Base-by-base conservation (phyloP, 2,797 vertebrate genomes). In the Coregonus ussuriensis region DNA sequence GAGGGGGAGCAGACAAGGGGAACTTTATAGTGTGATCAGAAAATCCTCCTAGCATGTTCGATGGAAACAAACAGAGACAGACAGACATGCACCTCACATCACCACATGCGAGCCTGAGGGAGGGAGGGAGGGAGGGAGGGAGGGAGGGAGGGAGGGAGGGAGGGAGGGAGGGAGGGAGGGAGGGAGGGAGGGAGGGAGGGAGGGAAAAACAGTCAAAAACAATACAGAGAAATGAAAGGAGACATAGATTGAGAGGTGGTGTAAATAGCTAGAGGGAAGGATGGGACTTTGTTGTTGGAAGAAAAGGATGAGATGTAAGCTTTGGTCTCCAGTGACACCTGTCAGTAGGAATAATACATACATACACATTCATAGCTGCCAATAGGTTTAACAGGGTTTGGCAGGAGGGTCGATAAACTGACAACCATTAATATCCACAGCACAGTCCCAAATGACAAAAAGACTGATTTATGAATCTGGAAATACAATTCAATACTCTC, bases 201-300 rank as follows among this genome's bases (percentile, higher is more conserved):
- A 62, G 31, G 31, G n/a, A 21, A 65, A 13, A 71, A 53, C 33
- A 70, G 53, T 16, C 75, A 85, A 80, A 88, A 88, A 88, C 88
- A 87, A 91, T 93, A 92, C 89, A 52, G 77, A 86, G 86, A 87
- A 91, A 92, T 92, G 85, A 92, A 92, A 89, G 88, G 89, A 86
- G 92, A 92, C 91, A 78, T 85, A 87, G 86, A 89, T 83, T 89
- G 90, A 91, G 89, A 92, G 87, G 87, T 83, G 85, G 87, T 59
- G 91, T 87, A 91, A 92, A 94, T 88, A 88, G 92, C 92, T 92
- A 73, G 84, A 86, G 92, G 93, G 86, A 82, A 90, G 81, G 84
- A 90, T 85, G 77, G 80, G 52, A 76, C 70, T 72, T 69, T 35
- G 4, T 47, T 15, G 51, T 63, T 63, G 21, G 54, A 75, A 71